Conservation (phyloP, 2,888 invertebrate species). For the Spisula subtruncata region DNA sequence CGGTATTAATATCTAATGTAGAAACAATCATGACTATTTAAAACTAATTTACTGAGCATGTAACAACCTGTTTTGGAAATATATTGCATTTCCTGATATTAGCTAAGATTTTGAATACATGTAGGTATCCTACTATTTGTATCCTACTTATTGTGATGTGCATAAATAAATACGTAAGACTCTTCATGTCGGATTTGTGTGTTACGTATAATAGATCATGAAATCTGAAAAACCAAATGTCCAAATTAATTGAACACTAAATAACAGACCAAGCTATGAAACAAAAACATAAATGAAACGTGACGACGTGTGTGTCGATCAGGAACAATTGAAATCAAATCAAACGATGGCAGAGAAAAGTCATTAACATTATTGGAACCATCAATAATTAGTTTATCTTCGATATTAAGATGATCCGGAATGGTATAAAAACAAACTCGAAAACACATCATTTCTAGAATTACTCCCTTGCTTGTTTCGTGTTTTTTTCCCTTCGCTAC, state of each 20-base stretch:
- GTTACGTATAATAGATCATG: neutral
- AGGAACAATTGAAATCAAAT: neutral
- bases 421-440: neutral
- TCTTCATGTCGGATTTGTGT: neutral
- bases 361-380: neutral
- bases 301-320: neutral
- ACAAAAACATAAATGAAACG: neutral
- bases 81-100: too few species aligned
- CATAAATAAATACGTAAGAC: neutral
- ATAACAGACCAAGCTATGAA: neutral
- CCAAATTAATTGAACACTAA: neutral
- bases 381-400: neutral
- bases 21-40: too few species aligned
- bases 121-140: too few species aligned
- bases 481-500: neutral
- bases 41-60: too few species aligned
- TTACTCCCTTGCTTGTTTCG: neutral
- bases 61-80: too few species aligned
- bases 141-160: too few species aligned
- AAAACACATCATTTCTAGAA: constrained; percentile 1
- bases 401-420: neutral
- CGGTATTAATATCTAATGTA: too few species aligned
- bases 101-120: too few species aligned
- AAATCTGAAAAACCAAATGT: neutral
- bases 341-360: neutral